Evolutionary conservation across 64 coral and sea anemone genomes (phyloP).

Genomic region (Montipora foliosa): DNA sequence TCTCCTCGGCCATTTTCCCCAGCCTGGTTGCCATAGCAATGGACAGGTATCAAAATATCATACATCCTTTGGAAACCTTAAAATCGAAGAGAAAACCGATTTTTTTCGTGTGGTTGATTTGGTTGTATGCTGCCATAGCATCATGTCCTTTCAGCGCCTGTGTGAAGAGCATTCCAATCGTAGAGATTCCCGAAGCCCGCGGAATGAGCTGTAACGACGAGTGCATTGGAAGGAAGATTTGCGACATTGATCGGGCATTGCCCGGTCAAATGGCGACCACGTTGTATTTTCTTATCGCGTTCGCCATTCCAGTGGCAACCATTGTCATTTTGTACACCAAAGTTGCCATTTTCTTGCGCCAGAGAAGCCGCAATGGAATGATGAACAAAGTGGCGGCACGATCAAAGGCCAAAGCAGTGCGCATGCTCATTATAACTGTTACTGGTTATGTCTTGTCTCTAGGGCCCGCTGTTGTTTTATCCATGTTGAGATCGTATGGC

Average conservation of each 20-base stretch:
- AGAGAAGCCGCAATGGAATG: slow-evolving; percentile 13
- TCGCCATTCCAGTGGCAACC: slow-evolving; percentile 28
- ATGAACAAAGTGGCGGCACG: slow-evolving; percentile 12
- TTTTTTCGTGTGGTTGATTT: slow-evolving; percentile 12
- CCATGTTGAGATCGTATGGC: slow-evolving; percentile 46
- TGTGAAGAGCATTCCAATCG: neutral
- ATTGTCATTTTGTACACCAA: slow-evolving; percentile 39
- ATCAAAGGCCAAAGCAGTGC: slow-evolving; percentile 59
- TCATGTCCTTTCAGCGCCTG: slow-evolving; percentile 33
- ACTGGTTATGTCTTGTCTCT: slow-evolving; percentile 21
- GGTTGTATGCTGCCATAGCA: slow-evolving; percentile 22
- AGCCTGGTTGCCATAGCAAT: slow-evolving; percentile 50
- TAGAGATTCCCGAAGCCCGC: slow-evolving; percentile 43
- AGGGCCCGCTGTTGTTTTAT: slow-evolving; percentile 4
- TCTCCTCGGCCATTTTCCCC: slow-evolving; percentile 30
- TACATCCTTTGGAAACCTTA: slow-evolving; percentile 42
- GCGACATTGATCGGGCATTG: slow-evolving; percentile 31
- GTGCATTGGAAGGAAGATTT: neutral
- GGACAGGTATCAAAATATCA: slow-evolving; percentile 63
- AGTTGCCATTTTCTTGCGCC: slow-evolving; percentile 7
- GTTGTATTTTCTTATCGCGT: slow-evolving; percentile 68
- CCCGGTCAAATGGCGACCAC: slow-evolving; percentile 34
- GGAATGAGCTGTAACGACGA: neutral
- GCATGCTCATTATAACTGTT: slow-evolving; percentile 35
- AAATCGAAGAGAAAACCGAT: slow-evolving; percentile 32